Conservation (phyloP, 2,888 invertebrate species). For the Gymnocheta viridis region DNA sequence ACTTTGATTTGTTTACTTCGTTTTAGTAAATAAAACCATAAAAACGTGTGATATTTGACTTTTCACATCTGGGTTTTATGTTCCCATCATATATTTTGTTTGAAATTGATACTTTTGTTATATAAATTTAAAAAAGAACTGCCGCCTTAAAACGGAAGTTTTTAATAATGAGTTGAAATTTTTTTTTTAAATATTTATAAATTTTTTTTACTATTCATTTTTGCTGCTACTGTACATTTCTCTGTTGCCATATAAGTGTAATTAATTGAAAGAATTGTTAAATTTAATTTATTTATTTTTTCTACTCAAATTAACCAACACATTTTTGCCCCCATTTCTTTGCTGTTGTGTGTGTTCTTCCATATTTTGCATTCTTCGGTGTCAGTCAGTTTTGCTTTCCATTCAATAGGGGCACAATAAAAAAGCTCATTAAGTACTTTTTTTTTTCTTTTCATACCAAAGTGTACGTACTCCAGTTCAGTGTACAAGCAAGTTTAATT, state of each 20-base stretch:
- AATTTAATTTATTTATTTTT: slow-evolving; percentile 29
- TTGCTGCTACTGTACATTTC: background rate
- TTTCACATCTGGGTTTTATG: slow-evolving; percentile 37
- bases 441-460: slow-evolving; percentile 17
- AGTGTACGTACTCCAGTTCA: slow-evolving; percentile 3
- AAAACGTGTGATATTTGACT: slow-evolving; percentile 58
- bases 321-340: slow-evolving; percentile 27
- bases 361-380: slow-evolving; percentile 12
- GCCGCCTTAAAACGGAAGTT: slow-evolving; percentile 55
- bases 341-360: background rate
- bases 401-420: slow-evolving; percentile 14
- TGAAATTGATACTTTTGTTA: slow-evolving; percentile 53
- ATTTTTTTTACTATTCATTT: background rate
- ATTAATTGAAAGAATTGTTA: slow-evolving; percentile 55
- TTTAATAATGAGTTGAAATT: slow-evolving; percentile 28
- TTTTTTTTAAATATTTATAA: background rate
- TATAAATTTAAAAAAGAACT: background rate
- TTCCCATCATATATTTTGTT: slow-evolving; percentile 4
- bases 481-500: slow-evolving; percentile 63
- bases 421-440: slow-evolving; percentile 64
- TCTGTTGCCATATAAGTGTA: slow-evolving; percentile 27
- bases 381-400: slow-evolving; percentile 18
- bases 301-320: background rate
- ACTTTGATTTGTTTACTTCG: slow-evolving; percentile 3
- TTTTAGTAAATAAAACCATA: slow-evolving; percentile 45